Evolutionary conservation across 2,888 invertebrate genomes (phyloP), one percentile per base, ranked within the genome.

Genomic region (Xestia rhomboidea): DNA sequence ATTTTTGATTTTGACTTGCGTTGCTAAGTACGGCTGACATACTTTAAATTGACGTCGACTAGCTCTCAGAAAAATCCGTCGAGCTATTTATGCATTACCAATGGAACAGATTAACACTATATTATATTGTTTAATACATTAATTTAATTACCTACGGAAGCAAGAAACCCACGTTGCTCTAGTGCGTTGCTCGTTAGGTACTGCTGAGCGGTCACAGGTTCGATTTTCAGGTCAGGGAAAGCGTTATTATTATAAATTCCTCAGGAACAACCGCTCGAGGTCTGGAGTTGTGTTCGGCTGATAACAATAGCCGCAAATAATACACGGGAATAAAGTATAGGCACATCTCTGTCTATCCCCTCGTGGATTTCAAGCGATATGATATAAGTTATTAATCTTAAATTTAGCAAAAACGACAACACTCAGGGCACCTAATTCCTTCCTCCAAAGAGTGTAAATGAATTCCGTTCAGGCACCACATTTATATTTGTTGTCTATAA

Each of bases 381-480:
- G 13, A 51, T 34, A 34, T 34, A 51, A 24, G 24, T 4, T 51
- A 51, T 27, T 27, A 15, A 15, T 27, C 6, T 54, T 27, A n/a
- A 24, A 34, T 15, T 30, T 18, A 60, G n/a, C 6, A 34, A 57
- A 54, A 63, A 44, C 5, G 7, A 24, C 27, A 38, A 34, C 34
- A 49, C 54, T 38, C 18, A 54, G 6, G 6, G 15, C 15, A 24
- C n/a, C 70, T 67, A 63, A 34, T 57, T 13, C 15, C 30, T 73
- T 60, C 2, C 34, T 21, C 54, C 15, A 68, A 69, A 46, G 27
- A 34, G 62, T 41, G 73, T 27, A 57, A 79, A 83, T 83, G 57
- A 82, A 73, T 77, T 75, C 73, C 44, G 44, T 68, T 64, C 82
- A 46, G 67, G 46, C 68, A 75, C 30, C 68, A 75, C 67, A 81